Evolutionary conservation across 1,140 invertebrate species (phyloP).

Genomic region (Caerostris darwini): DNA sequence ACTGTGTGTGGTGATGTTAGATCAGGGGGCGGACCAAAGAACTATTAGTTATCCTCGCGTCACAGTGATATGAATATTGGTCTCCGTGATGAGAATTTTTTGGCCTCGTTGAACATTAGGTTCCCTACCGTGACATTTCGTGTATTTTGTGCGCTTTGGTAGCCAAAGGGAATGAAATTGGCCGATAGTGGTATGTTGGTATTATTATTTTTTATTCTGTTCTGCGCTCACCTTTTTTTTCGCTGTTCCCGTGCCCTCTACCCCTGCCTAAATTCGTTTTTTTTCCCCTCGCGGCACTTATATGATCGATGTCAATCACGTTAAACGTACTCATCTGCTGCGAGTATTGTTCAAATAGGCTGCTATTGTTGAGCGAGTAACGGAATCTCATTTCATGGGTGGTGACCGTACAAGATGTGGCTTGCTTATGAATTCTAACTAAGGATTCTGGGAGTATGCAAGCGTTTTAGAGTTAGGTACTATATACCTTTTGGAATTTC

Average conservation of each 20-base stretch:
- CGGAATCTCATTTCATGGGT: conserved; percentile 39
- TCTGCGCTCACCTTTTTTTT: background rate
- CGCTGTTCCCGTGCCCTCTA: background rate
- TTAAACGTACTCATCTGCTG: conserved; percentile 24
- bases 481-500: too few species aligned
- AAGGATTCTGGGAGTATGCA: background rate
- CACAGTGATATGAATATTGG: conserved; percentile 77
- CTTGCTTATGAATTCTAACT: conserved; percentile 37
- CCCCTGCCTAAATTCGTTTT: conserved; percentile 1
- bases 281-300: background rate
- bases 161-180: conserved; percentile 62
- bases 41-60: conserved; percentile 77
- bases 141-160: conserved; percentile 70
- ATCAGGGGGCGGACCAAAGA: conserved; percentile 59
- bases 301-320: conserved; percentile 49
- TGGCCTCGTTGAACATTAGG: conserved; percentile 75
- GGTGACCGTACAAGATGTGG: background rate
- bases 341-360: conserved; percentile 21
- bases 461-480: background rate
- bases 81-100: conserved; percentile 76
- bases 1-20: conserved; percentile 62
- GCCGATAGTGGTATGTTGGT: background rate
- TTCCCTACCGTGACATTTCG: conserved; percentile 67
- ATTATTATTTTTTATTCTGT: conserved; percentile 42
- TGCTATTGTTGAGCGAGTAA: background rate